Conservation (phyloP, 1,140 invertebrate genomes). For the Drosophila nigrodunni region DNA sequence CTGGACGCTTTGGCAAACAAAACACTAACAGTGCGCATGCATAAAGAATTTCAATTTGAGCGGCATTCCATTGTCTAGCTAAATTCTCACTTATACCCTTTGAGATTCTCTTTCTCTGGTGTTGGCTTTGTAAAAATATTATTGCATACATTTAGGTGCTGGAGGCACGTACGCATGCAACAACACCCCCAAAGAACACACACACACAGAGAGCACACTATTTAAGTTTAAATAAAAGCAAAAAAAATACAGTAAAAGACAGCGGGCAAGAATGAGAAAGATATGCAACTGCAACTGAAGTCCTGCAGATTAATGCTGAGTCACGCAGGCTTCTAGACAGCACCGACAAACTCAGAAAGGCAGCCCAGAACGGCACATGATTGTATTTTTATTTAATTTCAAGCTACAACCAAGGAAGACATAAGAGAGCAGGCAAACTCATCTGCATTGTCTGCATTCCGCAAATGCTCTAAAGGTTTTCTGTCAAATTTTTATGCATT, state of each 20-base stretch:
- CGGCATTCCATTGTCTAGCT: slow-evolving; percentile 48
- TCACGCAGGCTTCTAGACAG: slow-evolving; percentile 33
- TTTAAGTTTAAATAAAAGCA: slow-evolving; percentile 48
- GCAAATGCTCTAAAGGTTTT: neutral
- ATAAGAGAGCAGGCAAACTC: slow-evolving; percentile 26
- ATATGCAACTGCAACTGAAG: slow-evolving; percentile 32
- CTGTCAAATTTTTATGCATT: neutral
- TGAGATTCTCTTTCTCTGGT: slow-evolving; percentile 14
- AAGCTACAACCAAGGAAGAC: slow-evolving; percentile 18
- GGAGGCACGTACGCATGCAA: slow-evolving; percentile 67
- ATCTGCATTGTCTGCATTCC: slow-evolving; percentile 8
- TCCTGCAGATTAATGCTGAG: slow-evolving; percentile 63
- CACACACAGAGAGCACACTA: slow-evolving; percentile 27
- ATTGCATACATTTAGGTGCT: slow-evolving; percentile 76
- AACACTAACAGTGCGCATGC: slow-evolving; percentile 28
- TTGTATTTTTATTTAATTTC: slow-evolving; percentile 78
- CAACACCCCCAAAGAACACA: slow-evolving; percentile 28
- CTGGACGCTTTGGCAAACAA: slow-evolving; percentile 63
- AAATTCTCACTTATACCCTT: neutral
- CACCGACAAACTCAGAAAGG: neutral
- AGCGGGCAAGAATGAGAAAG: neutral
- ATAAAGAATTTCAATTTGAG: slow-evolving; percentile 78
- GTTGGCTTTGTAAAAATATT: slow-evolving; percentile 40
- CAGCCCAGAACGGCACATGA: slow-evolving; percentile 38
- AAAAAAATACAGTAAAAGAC: slow-evolving; percentile 5